Evolutionary conservation across 1,140 invertebrate species (phyloP).

Genomic region (Zelostemma sp.): DNA sequence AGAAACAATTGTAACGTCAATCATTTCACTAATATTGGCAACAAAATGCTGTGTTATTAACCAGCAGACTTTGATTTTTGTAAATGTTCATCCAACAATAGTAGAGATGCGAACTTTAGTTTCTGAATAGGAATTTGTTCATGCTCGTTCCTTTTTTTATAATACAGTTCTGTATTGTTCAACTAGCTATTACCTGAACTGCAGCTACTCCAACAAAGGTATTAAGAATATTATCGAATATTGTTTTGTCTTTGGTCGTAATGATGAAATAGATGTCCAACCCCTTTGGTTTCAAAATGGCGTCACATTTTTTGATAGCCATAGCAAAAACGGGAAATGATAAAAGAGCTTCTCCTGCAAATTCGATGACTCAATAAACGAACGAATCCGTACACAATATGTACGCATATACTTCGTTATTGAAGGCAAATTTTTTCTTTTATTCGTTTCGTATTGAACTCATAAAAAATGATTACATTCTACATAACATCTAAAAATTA

Average conservation of each 20-base stretch:
- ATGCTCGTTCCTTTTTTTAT: no score
- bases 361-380: no score
- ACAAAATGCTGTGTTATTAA: no score
- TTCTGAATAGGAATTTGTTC: no score
- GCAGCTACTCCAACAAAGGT: constrained; percentile 94
- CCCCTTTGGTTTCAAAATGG: constrained; percentile 79
- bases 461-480: no score
- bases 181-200: constrained; percentile 82
- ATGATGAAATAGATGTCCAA: constrained; percentile 86
- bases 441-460: no score
- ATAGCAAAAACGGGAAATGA: constrained; percentile 74
- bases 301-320: constrained; percentile 78
- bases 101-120: no score
- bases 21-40: no score
- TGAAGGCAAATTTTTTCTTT: constrained; percentile 1
- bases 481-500: no score
- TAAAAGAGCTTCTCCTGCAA: constrained; percentile 70
- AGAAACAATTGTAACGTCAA: not conserved
- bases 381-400: constrained; percentile 3
- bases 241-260: constrained; percentile 78
- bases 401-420: not conserved
- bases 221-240: constrained; percentile 86
- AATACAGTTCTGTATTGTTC: no score
- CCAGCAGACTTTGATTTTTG: no score
- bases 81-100: no score